Evolutionary conservation across 1,140 invertebrate genomes (phyloP).

Genomic region (Drosophila lacertosa): DNA sequence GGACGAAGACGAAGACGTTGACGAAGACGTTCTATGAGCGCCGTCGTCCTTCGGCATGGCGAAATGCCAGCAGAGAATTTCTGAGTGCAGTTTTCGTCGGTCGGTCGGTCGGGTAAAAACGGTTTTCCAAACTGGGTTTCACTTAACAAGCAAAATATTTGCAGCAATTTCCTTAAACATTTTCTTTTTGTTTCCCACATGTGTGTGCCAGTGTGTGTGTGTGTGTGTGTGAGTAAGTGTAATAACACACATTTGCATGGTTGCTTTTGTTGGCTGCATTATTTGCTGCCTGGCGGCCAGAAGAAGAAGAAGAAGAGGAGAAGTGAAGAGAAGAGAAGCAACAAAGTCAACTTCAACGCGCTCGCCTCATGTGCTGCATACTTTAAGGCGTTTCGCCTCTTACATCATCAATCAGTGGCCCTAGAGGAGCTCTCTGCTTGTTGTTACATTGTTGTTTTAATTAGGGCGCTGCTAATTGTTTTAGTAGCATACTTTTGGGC

Average conservation of each 20-base stretch:
- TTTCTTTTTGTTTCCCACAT: constrained; percentile 61
- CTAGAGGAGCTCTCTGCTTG: constrained; percentile 8
- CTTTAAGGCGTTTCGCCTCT: constrained; percentile 61
- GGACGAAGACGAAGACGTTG: constrained; percentile 10
- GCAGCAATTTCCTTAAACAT: constrained; percentile 81
- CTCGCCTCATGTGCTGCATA: constrained; percentile 53
- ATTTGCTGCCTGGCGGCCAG: constrained; percentile 56
- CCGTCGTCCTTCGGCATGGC: constrained; percentile 17
- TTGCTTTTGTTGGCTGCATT: constrained; percentile 56
- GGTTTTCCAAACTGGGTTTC: constrained; percentile 77
- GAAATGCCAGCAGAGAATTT: constrained; percentile 70
- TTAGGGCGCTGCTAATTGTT: constrained; percentile 77
- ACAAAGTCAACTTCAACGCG: constrained; percentile 52
- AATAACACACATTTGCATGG: constrained; percentile 63
- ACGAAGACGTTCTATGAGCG: constrained; percentile 50
- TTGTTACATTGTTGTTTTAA: constrained; percentile 67
- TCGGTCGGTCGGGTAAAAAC: constrained; percentile 54
- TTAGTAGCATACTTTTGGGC: constrained; percentile 75
- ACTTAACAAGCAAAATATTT: constrained; percentile 83
- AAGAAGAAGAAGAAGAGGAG: constrained; percentile 26
- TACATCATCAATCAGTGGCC: constrained; percentile 75
- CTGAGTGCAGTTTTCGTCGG: constrained; percentile 33
- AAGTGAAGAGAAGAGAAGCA: constrained; percentile 27
- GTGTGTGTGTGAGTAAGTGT: constrained; percentile 34
- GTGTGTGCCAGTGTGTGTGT: constrained; percentile 4